A percentile compares a stretch with the other conserved stretches of the same genome.
Conservation (phyloP, 2,113 vertebrate genomes). For the Seriola dumerili region DNA sequence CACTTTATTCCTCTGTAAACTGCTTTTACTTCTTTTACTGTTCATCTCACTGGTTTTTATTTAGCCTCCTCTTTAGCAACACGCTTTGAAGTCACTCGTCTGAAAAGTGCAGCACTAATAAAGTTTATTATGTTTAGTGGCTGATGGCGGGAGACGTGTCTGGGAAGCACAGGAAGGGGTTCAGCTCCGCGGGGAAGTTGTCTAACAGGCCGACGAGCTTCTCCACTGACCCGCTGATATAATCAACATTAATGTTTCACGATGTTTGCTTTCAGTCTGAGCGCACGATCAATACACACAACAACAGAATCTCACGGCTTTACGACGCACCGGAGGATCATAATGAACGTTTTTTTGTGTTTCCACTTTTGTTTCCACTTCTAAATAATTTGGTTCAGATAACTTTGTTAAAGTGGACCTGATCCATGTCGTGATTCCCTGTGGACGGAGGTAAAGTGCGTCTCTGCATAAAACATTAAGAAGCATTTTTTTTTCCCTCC, state of each 20-base stretch:
- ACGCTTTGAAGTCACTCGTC: conserved; percentile 1
- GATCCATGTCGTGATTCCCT: not conserved
- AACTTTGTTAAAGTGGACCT: not conserved
- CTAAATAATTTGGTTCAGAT: not conserved
- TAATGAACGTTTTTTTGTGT: not conserved
- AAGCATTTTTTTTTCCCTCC: not conserved
- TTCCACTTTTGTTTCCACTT: not conserved
- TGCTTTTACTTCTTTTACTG: conserved; percentile 35
- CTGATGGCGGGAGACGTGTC: conserved; percentile 20
- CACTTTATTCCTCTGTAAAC: conserved; percentile 56
- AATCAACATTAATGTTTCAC: conserved; percentile 4
- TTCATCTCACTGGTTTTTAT: conserved; percentile 44
- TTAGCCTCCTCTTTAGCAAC: conserved; percentile 7
- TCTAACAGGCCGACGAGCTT: not conserved
- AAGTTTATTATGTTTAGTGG: conserved; percentile 18
- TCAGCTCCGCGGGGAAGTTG: not conserved
- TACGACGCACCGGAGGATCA: not conserved
- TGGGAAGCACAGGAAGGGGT: conserved; percentile 17
- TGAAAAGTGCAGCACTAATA: conserved; percentile 29
- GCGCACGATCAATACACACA: not conserved
- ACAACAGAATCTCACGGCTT: not conserved
- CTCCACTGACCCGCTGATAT: not conserved
- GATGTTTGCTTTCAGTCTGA: not conserved
- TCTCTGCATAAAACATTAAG: not conserved
- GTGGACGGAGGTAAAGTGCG: not conserved